Base-by-base conservation (phyloP, 1,140 invertebrate species). In the Mycetomoellerius zeteki region DNA sequence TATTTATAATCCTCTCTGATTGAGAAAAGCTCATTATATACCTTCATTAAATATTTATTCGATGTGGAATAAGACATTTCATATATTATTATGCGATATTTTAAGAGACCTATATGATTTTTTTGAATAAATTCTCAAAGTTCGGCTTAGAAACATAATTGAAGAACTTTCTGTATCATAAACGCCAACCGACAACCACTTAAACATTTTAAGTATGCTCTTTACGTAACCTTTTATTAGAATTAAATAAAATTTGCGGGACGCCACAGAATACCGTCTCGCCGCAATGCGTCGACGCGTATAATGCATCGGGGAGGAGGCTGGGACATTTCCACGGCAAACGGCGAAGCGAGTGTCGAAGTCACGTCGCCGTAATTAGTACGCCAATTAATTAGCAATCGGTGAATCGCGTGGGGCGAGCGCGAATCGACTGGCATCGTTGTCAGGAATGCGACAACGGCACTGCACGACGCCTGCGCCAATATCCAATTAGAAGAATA, bases 401-500 rank as follows among this genome's bases (percentile, higher is more conserved):
- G 69, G 80, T 75, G 80, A 75, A 73, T 84, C 69, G 69, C 69
- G 5, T 62, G 69, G 52, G 33, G 24, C 27, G 47, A 80, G 60
- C 76, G 37, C 67, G 67, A 84, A 84, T 84, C 69, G 69, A 75
- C 77, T 21, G 62, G 75, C 64, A 14, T 24, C 33, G 64, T 47
- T 60, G n/a, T 54, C 80, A 62, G 69, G 37, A 84, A 84, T 60
- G 69, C 80, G 69, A 84, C 69, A 84, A 75, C 80, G n/a, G 24
- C 33, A 37, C 43, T 33, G 19, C 27, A 30, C 33, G 76, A 78
- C 76, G 76, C 58, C 76, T 52, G 73, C 87, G 69, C 60, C 88
- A 88, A 77, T 86, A 90, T 89, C 88, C 89, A 86, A 86, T 90
- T 89, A 89, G 88, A 89, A 90, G 88, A 90, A 90, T 84, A 89